Evolutionary conservation across 2,888 invertebrate species (phyloP), one percentile per base, ranked within the genome.

Genomic region (Monochamus alternatus): DNA sequence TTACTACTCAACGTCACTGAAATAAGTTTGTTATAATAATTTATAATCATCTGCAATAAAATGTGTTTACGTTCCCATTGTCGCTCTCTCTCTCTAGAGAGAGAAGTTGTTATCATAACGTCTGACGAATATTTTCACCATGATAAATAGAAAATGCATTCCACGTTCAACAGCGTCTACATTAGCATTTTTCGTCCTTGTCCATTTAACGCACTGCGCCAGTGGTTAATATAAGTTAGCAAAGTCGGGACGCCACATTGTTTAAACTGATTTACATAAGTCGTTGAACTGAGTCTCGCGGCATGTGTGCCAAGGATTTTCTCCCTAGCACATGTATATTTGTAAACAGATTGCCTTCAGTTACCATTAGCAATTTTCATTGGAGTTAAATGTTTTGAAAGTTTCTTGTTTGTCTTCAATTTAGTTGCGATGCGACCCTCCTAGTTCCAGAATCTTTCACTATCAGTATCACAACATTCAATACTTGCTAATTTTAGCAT

Each of bases 241-340:
- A 68, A 43, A 12, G n/a, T 30, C 52, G 38, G 22, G 59, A 47
- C 69, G 69, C 22, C 68, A 22, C 30, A 2, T 58, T 5, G 60
- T 66, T 64, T 12, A 59, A 52, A 63, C 51, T 52, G 38, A 71
- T 71, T 63, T 65, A 73, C 73, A 65, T 59, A 62, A 73, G 78
- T 78, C 78, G 78, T 73, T 78, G 78, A 78, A 75, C 78, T 68
- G 73, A 47, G 70, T 75, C 73, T 70, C 73, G 75, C 73, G 65
- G 63, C 75, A 78, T 75, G 38, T 78, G 60, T 78, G 78, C 78
- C 78, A 78, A 78, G 75, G 78, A 55, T 70, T 60, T 73, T 75
- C 65, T 44, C 60, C n/a, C 14, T 43, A 60, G 38, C 38, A 4
- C 7, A 60, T 69, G 47, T 69, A 47, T 47, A 60, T 5, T 14